phyloP scores from a whole-genome alignment of 2,797 vertebrate genomes.

The Hydrocynus forskahlii region DNA sequence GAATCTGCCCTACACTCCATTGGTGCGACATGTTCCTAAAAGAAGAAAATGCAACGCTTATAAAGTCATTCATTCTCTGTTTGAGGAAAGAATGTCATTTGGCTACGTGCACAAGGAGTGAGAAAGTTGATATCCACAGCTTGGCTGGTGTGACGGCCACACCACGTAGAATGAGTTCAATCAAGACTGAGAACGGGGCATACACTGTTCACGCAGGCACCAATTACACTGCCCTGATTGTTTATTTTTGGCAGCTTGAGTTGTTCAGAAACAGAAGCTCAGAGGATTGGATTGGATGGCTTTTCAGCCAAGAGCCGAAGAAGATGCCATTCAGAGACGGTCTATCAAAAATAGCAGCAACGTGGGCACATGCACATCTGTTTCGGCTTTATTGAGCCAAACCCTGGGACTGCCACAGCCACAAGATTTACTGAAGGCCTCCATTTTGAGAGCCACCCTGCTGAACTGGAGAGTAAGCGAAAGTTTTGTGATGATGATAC shows the following conservation, averaged over 20 bases:
- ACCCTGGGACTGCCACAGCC: slow-evolving; percentile 35
- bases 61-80: not conserved
- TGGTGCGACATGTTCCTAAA: slow-evolving; percentile 60
- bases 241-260: slow-evolving; percentile 22
- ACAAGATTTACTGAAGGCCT: slow-evolving; percentile 48
- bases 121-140: not conserved
- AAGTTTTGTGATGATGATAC: slow-evolving; percentile 8
- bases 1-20: slow-evolving; percentile 60
- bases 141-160: not conserved
- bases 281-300: not conserved
- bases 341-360: slow-evolving; percentile 27
- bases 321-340: slow-evolving; percentile 11
- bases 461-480: not conserved
- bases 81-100: not conserved
- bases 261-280: slow-evolving; percentile 1
- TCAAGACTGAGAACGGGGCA: not conserved
- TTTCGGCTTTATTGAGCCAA: slow-evolving; percentile 13
- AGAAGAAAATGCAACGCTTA: not conserved
- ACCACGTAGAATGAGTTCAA: not conserved
- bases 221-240: not conserved
- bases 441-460: slow-evolving; percentile 36
- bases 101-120: not conserved
- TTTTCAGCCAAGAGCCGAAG: not conserved
- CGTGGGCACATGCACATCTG: slow-evolving; percentile 9
- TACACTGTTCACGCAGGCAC: not conserved